phyloP scores from a whole-genome alignment of 2,888 invertebrate species.

The Drosophila kanekoi region DNA sequence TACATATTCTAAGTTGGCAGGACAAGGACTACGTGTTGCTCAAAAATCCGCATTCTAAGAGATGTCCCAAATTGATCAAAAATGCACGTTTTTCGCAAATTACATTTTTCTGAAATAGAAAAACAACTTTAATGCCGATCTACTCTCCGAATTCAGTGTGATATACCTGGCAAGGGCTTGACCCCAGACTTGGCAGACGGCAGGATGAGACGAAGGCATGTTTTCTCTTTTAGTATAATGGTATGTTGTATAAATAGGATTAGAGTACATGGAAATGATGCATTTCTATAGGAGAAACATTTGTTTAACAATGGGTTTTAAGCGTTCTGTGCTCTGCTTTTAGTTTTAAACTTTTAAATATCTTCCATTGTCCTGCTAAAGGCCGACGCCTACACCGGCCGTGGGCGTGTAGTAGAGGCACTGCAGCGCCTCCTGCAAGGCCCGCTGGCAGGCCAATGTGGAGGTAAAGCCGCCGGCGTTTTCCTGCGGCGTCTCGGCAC shows the following conservation, averaged over 20 bases:
- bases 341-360: neutral
- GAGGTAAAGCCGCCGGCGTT: slow-evolving; percentile 95
- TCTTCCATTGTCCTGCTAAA: neutral
- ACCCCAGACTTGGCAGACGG: too few relatives aligned
- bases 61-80: too few relatives aligned
- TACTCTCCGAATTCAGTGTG: too few relatives aligned
- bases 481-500: slow-evolving; percentile 90
- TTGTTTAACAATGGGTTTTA: slow-evolving; percentile 61
- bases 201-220: too few relatives aligned
- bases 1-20: too few relatives aligned
- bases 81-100: too few relatives aligned
- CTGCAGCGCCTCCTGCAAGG: slow-evolving; percentile 94
- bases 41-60: too few relatives aligned
- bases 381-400: slow-evolving; percentile 34
- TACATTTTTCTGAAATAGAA: too few relatives aligned
- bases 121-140: too few relatives aligned
- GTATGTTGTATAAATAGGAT: slow-evolving; percentile 35
- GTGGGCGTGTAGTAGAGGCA: slow-evolving; percentile 86
- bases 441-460: slow-evolving; percentile 92
- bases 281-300: slow-evolving; percentile 41
- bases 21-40: too few relatives aligned
- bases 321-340: slow-evolving; percentile 54
- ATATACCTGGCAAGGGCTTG: too few relatives aligned
- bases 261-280: slow-evolving; percentile 25
- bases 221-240: too few relatives aligned